A percentile compares a stretch with the other conserved stretches of the same genome.
Evolutionary conservation across 2,888 invertebrate species (phyloP).

Genomic region (Herminia tarsipennalis): DNA sequence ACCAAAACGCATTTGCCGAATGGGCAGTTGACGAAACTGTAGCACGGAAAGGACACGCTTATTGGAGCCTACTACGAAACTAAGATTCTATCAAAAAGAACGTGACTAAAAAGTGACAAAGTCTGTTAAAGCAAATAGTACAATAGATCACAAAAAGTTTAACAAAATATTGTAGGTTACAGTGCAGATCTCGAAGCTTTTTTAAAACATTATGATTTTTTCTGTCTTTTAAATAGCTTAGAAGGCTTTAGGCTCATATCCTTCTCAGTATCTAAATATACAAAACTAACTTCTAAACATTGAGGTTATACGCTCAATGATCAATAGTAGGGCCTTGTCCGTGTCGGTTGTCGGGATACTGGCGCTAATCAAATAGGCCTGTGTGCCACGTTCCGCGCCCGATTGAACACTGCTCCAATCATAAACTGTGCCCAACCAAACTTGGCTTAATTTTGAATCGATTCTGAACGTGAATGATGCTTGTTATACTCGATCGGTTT

Average conservation of each 20-base stretch:
- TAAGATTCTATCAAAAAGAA: not conserved
- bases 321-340: constrained; percentile 18
- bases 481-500: constrained; percentile 18
- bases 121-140: not conserved
- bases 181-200: too few species aligned
- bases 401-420: constrained; percentile 48
- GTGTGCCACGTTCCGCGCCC: constrained; percentile 40
- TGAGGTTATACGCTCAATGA: not conserved
- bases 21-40: constrained; percentile 49
- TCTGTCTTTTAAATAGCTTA: too few species aligned
- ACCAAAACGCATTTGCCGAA: constrained; percentile 59
- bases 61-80: constrained; percentile 19
- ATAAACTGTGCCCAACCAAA: constrained; percentile 42
- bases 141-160: not conserved
- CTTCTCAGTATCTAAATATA: too few species aligned
- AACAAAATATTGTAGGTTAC: too few species aligned
- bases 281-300: too few species aligned
- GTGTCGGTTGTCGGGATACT: constrained; percentile 15
- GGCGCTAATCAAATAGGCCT: constrained; percentile 56
- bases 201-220: too few species aligned
- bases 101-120: not conserved
- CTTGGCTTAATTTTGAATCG: constrained; percentile 39
- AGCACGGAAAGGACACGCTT: constrained; percentile 18
- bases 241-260: too few species aligned
- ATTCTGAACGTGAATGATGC: constrained; percentile 16